A percentile compares a stretch with the other conserved stretches of the same genome.
Evolutionary conservation across 2,888 invertebrate genomes (phyloP).

Genomic region (Carabus problematicus): DNA sequence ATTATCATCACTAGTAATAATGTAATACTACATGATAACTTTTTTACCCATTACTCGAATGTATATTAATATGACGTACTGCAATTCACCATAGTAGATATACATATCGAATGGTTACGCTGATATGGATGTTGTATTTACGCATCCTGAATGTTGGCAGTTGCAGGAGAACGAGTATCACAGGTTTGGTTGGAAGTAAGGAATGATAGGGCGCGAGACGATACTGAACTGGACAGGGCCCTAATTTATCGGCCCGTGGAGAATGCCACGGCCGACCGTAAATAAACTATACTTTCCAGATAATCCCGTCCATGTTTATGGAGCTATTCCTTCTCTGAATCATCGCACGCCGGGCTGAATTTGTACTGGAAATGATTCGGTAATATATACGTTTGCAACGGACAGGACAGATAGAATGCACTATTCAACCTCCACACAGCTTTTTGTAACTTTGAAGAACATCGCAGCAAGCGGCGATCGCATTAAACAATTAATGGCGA

Average conservation of each 20-base stretch:
- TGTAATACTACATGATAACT: too few species aligned
- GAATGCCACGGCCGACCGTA: slow-evolving; percentile 29
- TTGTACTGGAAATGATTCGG: slow-evolving; percentile 6
- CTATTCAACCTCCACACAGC: slow-evolving; percentile 9
- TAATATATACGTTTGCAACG: neutral
- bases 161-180: too few species aligned
- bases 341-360: neutral
- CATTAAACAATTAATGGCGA: slow-evolving; percentile 1
- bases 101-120: too few species aligned
- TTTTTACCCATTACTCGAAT: too few species aligned
- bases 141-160: too few species aligned
- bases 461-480: slow-evolving; percentile 16
- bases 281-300: slow-evolving; percentile 38
- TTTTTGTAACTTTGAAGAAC: slow-evolving; percentile 13
- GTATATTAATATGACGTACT: too few species aligned
- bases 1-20: too few species aligned
- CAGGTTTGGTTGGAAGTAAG: neutral
- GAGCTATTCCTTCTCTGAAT: slow-evolving; percentile 11
- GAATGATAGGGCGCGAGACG: slow-evolving; percentile 23
- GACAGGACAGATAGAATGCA: slow-evolving; percentile 9
- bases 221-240: slow-evolving; percentile 29
- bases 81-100: too few species aligned
- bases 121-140: too few species aligned
- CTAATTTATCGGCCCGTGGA: slow-evolving; percentile 36
- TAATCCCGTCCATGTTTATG: slow-evolving; percentile 35